Percentiles rank a stretch among this genome's conserved stretches.
Conservation (phyloP, 2,888 invertebrate genomes). For the Trissolcus japonicus region DNA sequence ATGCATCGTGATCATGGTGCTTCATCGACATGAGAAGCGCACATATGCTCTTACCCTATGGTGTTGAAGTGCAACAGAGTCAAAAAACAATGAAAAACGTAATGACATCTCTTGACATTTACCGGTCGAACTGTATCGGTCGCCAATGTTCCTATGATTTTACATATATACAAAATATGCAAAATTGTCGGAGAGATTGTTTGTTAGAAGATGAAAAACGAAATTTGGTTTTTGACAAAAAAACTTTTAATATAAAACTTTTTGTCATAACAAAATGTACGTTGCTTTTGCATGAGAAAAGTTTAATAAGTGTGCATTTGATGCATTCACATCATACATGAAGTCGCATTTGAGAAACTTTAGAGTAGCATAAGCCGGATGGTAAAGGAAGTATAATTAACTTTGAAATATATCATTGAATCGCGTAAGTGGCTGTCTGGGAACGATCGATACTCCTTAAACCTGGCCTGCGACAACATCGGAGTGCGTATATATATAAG, state of each 20-base stretch:
- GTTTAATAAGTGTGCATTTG: conserved; percentile 25
- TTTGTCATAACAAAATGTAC: conserved; percentile 6
- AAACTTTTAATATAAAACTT: too few relatives aligned
- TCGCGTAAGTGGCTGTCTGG: conserved; percentile 38
- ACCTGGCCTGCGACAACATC: conserved; percentile 46
- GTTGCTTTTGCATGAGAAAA: conserved; percentile 18
- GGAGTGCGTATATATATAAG: conserved; percentile 34
- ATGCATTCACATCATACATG: conserved; percentile 13
- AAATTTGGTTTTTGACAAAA: too few relatives aligned
- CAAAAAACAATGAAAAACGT: not conserved
- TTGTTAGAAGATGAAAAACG: too few relatives aligned
- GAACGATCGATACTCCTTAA: conserved; percentile 50
- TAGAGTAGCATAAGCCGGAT: conserved; percentile 3
- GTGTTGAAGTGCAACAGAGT: not conserved
- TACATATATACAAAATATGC: not conserved
- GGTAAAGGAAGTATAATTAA: conserved; percentile 53
- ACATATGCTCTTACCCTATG: conserved; percentile 12
- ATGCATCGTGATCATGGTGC: conserved; percentile 35
- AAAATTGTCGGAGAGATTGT: too few relatives aligned
- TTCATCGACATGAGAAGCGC: conserved; percentile 25
- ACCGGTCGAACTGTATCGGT: not conserved
- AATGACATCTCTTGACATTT: not conserved
- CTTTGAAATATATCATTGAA: conserved; percentile 48
- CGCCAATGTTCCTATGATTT: not conserved
- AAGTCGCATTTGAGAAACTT: conserved; percentile 31